Percentiles rank a stretch among this genome's conserved stretches.
phyloP scores from a whole-genome alignment of 2,888 invertebrate species.

The Drosophila peninsularis region DNA sequence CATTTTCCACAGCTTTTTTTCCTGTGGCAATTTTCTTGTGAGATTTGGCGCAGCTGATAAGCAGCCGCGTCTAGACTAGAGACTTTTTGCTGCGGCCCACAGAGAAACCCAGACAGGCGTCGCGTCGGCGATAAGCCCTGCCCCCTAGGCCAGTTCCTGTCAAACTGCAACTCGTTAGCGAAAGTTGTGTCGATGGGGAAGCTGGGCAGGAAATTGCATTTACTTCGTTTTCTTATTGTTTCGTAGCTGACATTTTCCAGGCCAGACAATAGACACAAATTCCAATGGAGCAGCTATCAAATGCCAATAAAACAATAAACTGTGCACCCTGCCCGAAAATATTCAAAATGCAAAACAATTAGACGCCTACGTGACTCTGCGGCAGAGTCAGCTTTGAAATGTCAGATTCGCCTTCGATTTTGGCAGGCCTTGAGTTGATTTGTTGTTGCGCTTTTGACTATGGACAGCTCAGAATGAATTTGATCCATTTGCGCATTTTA shows the following conservation, averaged over 20 bases:
- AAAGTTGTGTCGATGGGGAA: conserved; percentile 39
- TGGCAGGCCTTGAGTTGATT: conserved; percentile 46
- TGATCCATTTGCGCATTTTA: conserved; percentile 55
- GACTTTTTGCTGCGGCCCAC: conserved; percentile 61
- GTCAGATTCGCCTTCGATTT: conserved; percentile 29
- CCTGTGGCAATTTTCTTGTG: conserved; percentile 67
- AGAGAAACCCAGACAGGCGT: conserved; percentile 65
- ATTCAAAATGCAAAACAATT: conserved; percentile 63
- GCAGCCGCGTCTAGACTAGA: conserved; percentile 60
- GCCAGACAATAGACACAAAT: conserved; percentile 52
- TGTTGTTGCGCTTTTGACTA: conserved; percentile 37
- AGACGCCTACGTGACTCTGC: conserved; percentile 68
- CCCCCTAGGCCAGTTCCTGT: conserved; percentile 39
- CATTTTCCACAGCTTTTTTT: not conserved
- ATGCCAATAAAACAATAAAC: conserved; percentile 48
- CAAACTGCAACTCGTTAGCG: conserved; percentile 61
- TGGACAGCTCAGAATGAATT: conserved; percentile 44
- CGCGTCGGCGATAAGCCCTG: conserved; percentile 57
- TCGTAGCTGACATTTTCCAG: conserved; percentile 51
- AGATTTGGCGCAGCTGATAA: conserved; percentile 66
- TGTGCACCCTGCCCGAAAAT: conserved; percentile 24
- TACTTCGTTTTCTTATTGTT: not conserved
- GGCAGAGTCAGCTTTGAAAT: conserved; percentile 31
- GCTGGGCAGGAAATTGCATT: conserved; percentile 40
- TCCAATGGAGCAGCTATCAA: conserved; percentile 48